A percentile compares a stretch with the other conserved stretches of the same genome.
Evolutionary conservation across 92 coral and sea anemone species (phyloP).

Genomic region (Meandrina meandrites): DNA sequence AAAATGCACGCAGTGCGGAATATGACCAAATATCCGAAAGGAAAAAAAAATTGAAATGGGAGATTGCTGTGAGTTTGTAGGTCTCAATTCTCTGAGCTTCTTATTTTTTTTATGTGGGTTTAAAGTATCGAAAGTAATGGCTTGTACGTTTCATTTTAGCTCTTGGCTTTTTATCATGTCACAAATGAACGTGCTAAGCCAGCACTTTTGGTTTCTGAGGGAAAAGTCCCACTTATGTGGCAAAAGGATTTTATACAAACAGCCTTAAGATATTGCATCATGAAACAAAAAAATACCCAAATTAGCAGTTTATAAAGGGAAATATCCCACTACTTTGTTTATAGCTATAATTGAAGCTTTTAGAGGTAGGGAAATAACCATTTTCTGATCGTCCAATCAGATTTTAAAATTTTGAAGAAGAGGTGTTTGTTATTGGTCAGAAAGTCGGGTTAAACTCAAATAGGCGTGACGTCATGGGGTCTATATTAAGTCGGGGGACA

Average conservation of each 20-base stretch:
- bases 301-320: background rate
- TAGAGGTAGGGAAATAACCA: background rate
- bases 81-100: too few species aligned
- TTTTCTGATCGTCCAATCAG: background rate
- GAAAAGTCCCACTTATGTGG: background rate
- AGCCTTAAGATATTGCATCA: background rate
- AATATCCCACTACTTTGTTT: background rate
- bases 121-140: too few species aligned
- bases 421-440: background rate
- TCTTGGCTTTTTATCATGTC: too few species aligned
- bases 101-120: too few species aligned
- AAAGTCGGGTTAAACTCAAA: background rate
- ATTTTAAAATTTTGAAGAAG: background rate
- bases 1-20: too few species aligned
- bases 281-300: background rate
- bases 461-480: background rate
- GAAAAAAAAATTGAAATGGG: too few species aligned
- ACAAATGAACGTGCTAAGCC: background rate
- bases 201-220: background rate
- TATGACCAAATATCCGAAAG: too few species aligned
- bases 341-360: background rate
- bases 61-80: too few species aligned
- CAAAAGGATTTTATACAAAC: background rate
- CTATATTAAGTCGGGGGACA: background rate
- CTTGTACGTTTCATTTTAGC: too few species aligned